phyloP scores from a whole-genome alignment of 2,797 vertebrate species.

The Hipposideros larvatus region DNA sequence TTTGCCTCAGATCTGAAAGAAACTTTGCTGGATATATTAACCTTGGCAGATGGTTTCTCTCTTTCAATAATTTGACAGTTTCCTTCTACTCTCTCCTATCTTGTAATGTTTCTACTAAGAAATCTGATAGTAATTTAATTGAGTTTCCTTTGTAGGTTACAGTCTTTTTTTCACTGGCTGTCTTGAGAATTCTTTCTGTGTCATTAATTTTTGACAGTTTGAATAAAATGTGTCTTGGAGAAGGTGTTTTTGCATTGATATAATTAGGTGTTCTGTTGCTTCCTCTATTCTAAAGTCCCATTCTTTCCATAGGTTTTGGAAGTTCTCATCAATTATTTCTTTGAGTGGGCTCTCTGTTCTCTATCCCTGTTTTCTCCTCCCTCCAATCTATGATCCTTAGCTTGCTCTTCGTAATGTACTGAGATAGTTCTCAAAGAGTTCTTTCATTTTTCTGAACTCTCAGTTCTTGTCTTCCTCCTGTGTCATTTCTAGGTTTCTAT shows the following conservation, averaged over 20 bases:
- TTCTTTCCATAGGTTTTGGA: background rate
- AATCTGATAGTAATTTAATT: background rate
- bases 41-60: background rate
- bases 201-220: background rate
- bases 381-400: background rate
- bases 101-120: background rate
- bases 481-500: background rate
- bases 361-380: background rate
- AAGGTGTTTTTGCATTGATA: background rate
- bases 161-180: background rate
- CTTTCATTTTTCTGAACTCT: background rate
- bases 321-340: background rate
- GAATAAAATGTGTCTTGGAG: background rate
- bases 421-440: background rate
- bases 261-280: background rate
- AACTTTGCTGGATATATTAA: background rate
- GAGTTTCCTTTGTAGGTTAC: background rate
- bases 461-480: background rate
- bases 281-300: background rate
- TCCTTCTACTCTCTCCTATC: background rate
- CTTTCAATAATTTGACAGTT: background rate
- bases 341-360: background rate
- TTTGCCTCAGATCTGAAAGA: background rate
- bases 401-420: background rate
- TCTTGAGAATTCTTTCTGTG: background rate